phyloP scores from a whole-genome alignment of 2,113 vertebrate species.

The Cervus canadensis region DNA sequence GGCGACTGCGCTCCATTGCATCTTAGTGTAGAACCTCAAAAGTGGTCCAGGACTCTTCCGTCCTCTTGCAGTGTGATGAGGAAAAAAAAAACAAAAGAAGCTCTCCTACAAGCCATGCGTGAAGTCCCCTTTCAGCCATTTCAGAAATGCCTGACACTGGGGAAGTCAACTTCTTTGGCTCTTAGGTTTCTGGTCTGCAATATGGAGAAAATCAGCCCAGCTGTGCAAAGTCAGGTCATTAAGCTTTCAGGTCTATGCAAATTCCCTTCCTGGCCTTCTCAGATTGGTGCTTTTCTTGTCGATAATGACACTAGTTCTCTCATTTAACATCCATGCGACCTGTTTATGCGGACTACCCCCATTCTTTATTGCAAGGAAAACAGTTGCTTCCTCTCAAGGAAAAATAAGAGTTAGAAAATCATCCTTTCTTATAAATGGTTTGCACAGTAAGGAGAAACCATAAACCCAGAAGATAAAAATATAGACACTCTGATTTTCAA shows the following conservation, averaged over 20 bases:
- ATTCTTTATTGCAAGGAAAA: neutral
- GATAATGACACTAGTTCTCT: neutral
- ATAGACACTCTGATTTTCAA: neutral
- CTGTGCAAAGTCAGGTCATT: neutral
- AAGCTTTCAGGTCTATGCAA: neutral
- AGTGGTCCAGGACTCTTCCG: neutral
- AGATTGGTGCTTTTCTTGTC: neutral
- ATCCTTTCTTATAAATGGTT: neutral
- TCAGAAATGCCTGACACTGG: neutral
- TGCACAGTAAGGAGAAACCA: neutral
- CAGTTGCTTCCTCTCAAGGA: neutral
- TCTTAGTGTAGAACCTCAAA: neutral
- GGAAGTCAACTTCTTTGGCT: neutral
- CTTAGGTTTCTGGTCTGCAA: neutral
- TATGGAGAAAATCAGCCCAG: neutral
- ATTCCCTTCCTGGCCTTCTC: neutral
- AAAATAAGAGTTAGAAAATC: neutral
- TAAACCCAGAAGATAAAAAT: neutral
- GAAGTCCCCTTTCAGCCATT: neutral
- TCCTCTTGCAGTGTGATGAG: neutral
- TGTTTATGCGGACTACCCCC: neutral
- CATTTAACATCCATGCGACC: neutral
- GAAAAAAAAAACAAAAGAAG: too few relatives aligned
- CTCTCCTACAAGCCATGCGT: fast-evolving
- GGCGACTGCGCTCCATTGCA: neutral